Evolutionary conservation across 2,888 invertebrate species (phyloP).

Genomic region (Deilephila porcellus): DNA sequence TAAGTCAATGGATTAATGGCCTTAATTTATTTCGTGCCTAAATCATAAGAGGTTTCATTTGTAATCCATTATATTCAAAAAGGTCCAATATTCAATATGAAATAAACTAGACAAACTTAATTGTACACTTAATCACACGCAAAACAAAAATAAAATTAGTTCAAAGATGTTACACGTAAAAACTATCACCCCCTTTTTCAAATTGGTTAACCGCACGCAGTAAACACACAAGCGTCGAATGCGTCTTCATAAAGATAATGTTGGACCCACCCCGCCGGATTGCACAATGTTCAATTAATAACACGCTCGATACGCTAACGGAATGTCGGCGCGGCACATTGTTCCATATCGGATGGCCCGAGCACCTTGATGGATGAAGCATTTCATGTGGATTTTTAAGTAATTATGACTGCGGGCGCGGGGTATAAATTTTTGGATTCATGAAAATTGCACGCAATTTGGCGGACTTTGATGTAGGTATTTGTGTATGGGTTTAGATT

Average conservation of each 20-base stretch:
- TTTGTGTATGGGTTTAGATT: background rate
- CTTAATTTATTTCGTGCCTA: too few relatives aligned
- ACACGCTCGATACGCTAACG: conserved; percentile 38
- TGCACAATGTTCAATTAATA: conserved; percentile 50
- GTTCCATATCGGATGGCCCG: conserved; percentile 34
- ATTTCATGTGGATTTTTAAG: conserved; percentile 16
- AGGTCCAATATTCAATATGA: too few relatives aligned
- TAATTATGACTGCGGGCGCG: conserved; percentile 12
- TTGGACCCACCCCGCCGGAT: conserved; percentile 33
- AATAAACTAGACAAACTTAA: too few relatives aligned
- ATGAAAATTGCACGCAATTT: background rate
- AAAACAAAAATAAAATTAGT: background rate
- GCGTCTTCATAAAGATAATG: conserved; percentile 49
- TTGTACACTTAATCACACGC: background rate
- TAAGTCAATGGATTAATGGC: too few relatives aligned
- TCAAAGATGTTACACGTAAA: background rate
- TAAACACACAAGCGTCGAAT: conserved; percentile 28
- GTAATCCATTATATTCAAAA: too few relatives aligned
- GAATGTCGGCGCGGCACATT: conserved; percentile 32
- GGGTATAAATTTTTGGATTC: background rate
- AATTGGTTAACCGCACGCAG: background rate
- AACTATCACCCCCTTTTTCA: background rate
- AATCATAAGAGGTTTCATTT: too few relatives aligned
- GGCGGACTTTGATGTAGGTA: background rate
- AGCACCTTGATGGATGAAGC: conserved; percentile 29